Evolutionary conservation across 2,113 vertebrate genomes (phyloP), one percentile per base, ranked within the genome.

Genomic region (Lampris incognitus): DNA sequence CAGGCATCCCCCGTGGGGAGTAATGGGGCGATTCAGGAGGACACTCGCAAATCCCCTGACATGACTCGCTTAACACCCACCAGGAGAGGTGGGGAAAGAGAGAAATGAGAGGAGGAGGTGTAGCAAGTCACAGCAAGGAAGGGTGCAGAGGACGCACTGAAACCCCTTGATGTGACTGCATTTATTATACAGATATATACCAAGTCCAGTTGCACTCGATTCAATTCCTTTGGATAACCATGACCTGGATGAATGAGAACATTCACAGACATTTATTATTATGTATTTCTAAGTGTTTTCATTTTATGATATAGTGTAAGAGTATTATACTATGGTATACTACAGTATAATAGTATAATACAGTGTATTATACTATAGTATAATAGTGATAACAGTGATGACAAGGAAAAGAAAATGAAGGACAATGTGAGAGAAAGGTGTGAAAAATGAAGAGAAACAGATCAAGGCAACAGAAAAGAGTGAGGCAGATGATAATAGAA

Each of bases 41-140:
- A 93, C 90, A 93, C 94, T 94, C 94, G 94, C 95, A 94, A 94
- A 96, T 95, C 89, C 94, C 86, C 58, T 93, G 95, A 96, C 94
- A 95, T 96, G 95, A 96, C 95, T 96, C 95, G 95, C 93, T 97
- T 97, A 97, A 96, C 96, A 96, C 93, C 94, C 95, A 95, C 93
- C 95, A 95, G 95, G 95, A 95, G 83, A 85, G 69, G 81, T 57
- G 61, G 61, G 82, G 78, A 79, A 69, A 92, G 70, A 93, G 93
- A 92, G 96, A 93, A 94, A 95, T 82, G 79, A 81, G 83, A 93
- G 95, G 93, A 89, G 95, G 92, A 92, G 94, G n/a, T 5, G 78
- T 75, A 74, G 82, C 70, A 95, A 95, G 95, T 79, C 73, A 82
- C 78, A 74, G 71, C 82, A 83, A 88, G 69, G 75, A 64, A 72